Percentiles rank a stretch among this genome's conserved stretches.
Conservation (phyloP, 2,888 invertebrate genomes). For the Acronicta psi region DNA sequence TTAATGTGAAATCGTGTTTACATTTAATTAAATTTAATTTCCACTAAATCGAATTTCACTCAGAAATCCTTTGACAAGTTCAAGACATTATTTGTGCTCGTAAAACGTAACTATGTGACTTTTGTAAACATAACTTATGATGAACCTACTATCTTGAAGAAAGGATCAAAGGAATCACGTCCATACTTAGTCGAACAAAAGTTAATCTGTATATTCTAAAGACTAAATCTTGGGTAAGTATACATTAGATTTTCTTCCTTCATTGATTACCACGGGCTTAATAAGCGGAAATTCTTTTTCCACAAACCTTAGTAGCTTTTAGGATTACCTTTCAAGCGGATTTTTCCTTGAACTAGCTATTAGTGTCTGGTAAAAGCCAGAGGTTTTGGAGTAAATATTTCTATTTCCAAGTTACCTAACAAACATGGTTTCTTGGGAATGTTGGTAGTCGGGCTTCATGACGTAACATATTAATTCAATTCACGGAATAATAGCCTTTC, state of each 20-base stretch:
- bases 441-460: background rate
- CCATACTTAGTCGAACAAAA: conserved; percentile 1
- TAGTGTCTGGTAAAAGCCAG: background rate
- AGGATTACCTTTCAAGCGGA: conserved; percentile 5
- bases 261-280: conserved; percentile 13
- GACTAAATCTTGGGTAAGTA: conserved; percentile 17
- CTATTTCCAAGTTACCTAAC: conserved; percentile 1
- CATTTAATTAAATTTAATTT: conserved; percentile 19
- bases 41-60: conserved; percentile 2
- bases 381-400: conserved; percentile 17
- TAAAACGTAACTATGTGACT: conserved; percentile 8
- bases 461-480: conserved; percentile 17
- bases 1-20: conserved; percentile 12
- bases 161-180: conserved; percentile 4
- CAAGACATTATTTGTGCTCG: conserved; percentile 18
- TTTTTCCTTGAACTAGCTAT: conserved; percentile 15
- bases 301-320: background rate
- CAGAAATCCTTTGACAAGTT: conserved; percentile 32
- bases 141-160: conserved; percentile 9
- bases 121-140: conserved; percentile 15
- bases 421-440: conserved; percentile 30
- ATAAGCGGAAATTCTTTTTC: conserved; percentile 13
- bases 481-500: conserved; percentile 23
- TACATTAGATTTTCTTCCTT: conserved; percentile 12
- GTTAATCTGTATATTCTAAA: conserved; percentile 16